Percentiles rank a stretch among this genome's conserved stretches.
Evolutionary conservation across 2,797 vertebrate species (phyloP).

Genomic region (Cynopterus sphinx): DNA sequence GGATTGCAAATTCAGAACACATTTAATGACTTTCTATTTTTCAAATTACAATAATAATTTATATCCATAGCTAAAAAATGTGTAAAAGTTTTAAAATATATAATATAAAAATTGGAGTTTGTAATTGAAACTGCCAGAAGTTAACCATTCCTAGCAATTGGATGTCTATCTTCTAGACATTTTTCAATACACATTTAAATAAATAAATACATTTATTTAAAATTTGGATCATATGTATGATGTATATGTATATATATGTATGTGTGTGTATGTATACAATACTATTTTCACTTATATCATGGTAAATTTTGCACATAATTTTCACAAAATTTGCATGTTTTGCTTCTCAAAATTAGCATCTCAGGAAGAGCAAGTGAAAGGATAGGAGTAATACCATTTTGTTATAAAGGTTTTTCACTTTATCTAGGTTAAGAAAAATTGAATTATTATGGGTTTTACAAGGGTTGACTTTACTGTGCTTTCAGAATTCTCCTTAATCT

Average conservation of each 20-base stretch:
- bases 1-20: background rate
- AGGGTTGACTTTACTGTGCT: background rate
- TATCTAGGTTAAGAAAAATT: background rate
- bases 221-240: background rate
- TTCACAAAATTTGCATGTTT: background rate
- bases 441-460: background rate
- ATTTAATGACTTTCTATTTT: background rate
- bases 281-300: background rate
- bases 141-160: background rate
- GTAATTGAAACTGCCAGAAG: background rate
- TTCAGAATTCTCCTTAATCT: background rate
- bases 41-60: background rate
- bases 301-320: background rate
- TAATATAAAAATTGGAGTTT: background rate
- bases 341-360: background rate
- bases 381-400: background rate
- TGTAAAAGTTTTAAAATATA: background rate
- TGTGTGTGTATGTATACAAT: background rate
- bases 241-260: fast-evolving
- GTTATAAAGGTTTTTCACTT: background rate
- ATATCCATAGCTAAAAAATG: background rate
- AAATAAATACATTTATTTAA: slow-evolving; percentile 4
- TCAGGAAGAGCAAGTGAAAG: background rate
- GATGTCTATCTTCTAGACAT: background rate
- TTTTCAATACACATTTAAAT: slow-evolving; percentile 31